Percentiles rank a stretch among this genome's conserved stretches.
Evolutionary conservation across 2,888 invertebrate species (phyloP).

Genomic region (Tethea ocularis): DNA sequence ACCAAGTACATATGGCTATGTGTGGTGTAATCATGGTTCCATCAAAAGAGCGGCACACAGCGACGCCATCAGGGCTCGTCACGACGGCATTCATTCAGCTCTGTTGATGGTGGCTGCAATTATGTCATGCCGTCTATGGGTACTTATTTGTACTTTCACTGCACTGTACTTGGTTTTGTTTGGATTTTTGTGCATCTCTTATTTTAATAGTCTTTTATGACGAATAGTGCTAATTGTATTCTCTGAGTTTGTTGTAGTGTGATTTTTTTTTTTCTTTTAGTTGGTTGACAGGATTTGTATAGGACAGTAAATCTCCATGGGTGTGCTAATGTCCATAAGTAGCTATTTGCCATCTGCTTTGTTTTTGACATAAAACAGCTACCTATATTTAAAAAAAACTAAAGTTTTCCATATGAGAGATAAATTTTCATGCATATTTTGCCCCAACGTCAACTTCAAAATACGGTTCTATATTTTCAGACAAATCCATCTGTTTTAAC

Average conservation of each 20-base stretch:
- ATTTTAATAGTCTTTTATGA: neutral
- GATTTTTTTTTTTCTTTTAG: no score
- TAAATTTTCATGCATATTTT: no score
- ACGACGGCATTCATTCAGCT: constrained; percentile 64
- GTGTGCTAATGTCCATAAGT: no score
- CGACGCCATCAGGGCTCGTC: constrained; percentile 69
- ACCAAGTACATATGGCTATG: constrained; percentile 50
- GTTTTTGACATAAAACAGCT: no score
- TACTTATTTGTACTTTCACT: constrained; percentile 27
- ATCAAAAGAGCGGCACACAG: constrained; percentile 71
- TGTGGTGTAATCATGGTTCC: constrained; percentile 76
- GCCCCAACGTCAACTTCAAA: no score
- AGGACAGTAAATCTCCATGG: no score
- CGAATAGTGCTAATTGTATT: neutral
- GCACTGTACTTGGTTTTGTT: neutral
- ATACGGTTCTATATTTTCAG: no score
- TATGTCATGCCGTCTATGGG: constrained; percentile 49
- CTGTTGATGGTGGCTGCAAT: constrained; percentile 70
- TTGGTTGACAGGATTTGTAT: no score
- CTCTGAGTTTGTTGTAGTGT: no score
- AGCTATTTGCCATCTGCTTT: no score
- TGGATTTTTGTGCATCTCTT: neutral
- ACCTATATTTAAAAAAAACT: no score
- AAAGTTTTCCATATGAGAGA: no score
- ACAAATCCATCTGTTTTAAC: neutral